Evolutionary conservation across 2,797 vertebrate species (phyloP).

Genomic region (Karalla daura): DNA sequence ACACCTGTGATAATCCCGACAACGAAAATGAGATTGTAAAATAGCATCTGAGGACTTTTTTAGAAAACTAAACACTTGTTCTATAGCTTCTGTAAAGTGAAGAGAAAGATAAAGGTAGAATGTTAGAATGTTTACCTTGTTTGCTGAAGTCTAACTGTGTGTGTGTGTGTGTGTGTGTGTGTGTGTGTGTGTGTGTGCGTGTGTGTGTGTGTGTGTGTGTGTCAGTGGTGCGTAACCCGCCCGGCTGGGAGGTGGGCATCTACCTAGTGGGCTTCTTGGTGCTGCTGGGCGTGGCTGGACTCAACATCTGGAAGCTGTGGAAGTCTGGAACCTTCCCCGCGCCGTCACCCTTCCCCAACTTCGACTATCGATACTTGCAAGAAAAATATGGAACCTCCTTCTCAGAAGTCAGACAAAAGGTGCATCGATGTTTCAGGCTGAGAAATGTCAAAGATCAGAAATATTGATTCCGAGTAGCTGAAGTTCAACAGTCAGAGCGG

Average conservation of each 20-base stretch:
- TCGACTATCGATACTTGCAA: slow-evolving; percentile 95
- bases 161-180: no score
- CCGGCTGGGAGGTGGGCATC: slow-evolving; percentile 93
- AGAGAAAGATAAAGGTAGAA: no score
- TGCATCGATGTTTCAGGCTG: slow-evolving; percentile 51
- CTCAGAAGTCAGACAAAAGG: slow-evolving; percentile 88
- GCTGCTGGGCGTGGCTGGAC: slow-evolving; percentile 87
- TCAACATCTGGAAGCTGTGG: slow-evolving; percentile 97
- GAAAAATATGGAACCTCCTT: slow-evolving; percentile 92
- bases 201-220: slow-evolving; percentile 12
- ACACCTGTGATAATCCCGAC: no score
- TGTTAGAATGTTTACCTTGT: no score
- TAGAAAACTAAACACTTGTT: no score
- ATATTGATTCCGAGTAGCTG: neutral
- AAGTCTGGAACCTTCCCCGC: slow-evolving; percentile 92
- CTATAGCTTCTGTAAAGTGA: no score
- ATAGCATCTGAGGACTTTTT: no score
- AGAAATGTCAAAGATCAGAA: neutral
- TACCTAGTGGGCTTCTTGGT: slow-evolving; percentile 91
- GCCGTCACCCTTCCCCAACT: slow-evolving; percentile 97
- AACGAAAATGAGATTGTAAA: no score
- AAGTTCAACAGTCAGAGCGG: neutral
- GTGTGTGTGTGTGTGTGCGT: no score
- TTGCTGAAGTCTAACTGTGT: neutral
- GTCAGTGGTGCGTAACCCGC: slow-evolving; percentile 90